phyloP scores from a whole-genome alignment of 2,797 vertebrate species.

The Sciurus vulgaris region DNA sequence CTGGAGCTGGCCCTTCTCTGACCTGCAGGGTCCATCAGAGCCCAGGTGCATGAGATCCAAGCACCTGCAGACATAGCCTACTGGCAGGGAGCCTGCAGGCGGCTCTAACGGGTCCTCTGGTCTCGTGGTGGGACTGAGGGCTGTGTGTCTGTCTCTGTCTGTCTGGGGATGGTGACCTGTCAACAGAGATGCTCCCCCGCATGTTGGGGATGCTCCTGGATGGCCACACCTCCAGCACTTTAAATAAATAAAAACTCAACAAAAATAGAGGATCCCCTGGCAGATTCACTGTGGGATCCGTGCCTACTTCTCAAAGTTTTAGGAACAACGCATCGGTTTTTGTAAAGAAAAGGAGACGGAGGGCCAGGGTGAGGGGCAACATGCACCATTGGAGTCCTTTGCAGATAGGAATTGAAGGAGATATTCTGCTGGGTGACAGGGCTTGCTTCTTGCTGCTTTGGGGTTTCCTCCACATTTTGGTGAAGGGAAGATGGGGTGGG shows the following conservation, averaged over 20 bases:
- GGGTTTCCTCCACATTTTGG: not conserved
- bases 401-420: not conserved
- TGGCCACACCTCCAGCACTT: not conserved
- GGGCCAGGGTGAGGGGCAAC: not conserved
- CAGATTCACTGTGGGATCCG: rapidly evolving
- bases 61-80: not conserved
- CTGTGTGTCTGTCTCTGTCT: not conserved
- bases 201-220: not conserved
- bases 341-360: not conserved
- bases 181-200: not conserved
- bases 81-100: too few relatives aligned
- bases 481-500: not conserved
- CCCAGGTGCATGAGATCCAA: not conserved
- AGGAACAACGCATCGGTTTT: not conserved
- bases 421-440: not conserved
- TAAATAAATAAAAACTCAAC: not conserved
- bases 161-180: not conserved
- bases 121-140: not conserved
- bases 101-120: not conserved
- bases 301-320: not conserved
- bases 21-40: not conserved
- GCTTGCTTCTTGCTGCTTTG: not conserved
- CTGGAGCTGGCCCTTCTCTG: not conserved
- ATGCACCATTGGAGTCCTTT: not conserved
- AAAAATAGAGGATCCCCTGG: not conserved